Evolutionary conservation across 2,888 invertebrate genomes (phyloP).

Genomic region (Acronicta aceris): DNA sequence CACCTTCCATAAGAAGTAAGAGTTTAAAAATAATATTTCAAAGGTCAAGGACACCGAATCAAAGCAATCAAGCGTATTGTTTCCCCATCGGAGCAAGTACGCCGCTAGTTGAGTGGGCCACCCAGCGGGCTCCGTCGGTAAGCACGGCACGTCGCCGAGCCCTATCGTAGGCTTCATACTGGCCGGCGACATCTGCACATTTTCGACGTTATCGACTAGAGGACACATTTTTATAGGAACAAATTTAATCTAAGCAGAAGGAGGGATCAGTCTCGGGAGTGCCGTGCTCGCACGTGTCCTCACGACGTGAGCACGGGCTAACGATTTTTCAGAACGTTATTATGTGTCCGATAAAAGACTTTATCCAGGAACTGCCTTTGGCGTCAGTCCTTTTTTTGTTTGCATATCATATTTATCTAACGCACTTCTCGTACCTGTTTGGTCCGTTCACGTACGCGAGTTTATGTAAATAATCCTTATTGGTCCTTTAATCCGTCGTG

Average conservation of each 20-base stretch:
- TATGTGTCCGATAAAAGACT: slow-evolving; percentile 80
- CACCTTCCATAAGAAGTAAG: neutral
- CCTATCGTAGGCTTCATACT: slow-evolving; percentile 83
- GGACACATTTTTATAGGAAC: slow-evolving; percentile 85
- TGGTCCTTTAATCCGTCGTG: slow-evolving; percentile 34
- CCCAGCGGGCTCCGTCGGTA: slow-evolving; percentile 63
- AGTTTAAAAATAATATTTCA: slow-evolving; percentile 24
- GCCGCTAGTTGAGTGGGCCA: slow-evolving; percentile 14
- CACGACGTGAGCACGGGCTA: slow-evolving; percentile 78
- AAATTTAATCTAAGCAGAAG: slow-evolving; percentile 87
- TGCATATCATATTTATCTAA: slow-evolving; percentile 61
- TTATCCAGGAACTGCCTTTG: slow-evolving; percentile 74
- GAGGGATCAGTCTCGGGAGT: slow-evolving; percentile 86
- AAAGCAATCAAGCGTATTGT: slow-evolving; percentile 64
- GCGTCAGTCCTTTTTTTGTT: slow-evolving; percentile 66
- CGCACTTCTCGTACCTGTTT: slow-evolving; percentile 47
- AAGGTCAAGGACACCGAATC: slow-evolving; percentile 52
- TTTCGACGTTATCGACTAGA: slow-evolving; percentile 83
- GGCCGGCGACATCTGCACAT: slow-evolving; percentile 85
- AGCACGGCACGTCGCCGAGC: slow-evolving; percentile 78
- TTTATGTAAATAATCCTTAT: slow-evolving; percentile 49
- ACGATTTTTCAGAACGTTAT: slow-evolving; percentile 82
- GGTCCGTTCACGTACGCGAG: slow-evolving; percentile 33
- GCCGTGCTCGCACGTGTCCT: slow-evolving; percentile 79
- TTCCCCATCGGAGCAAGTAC: slow-evolving; percentile 56